Evolutionary conservation across 2,888 invertebrate genomes (phyloP), one percentile per base, ranked within the genome.

Genomic region (Taphrorychus bicolor): DNA sequence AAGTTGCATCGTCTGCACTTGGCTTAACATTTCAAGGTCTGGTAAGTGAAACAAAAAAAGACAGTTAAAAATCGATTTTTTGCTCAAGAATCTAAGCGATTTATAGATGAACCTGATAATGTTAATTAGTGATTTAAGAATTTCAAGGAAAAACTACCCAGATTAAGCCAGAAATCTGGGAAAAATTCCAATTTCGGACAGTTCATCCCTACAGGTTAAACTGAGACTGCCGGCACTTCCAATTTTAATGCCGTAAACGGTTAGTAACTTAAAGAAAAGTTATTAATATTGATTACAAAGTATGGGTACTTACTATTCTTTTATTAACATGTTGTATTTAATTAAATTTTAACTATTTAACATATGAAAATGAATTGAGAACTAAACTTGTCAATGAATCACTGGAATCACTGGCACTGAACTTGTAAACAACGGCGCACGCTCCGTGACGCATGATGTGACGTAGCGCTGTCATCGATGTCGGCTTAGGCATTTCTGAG

Each of bases 301-400:
- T 9, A 17, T 17, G 17, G 9, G 42, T 85, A 89, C 89, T 88
- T 82, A 89, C 89, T 85, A 89, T 87, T 89, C 89, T 85, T 89
- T 89, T 83, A 89, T 89, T 84, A 88, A 85, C 89, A 89, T 89
- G 81, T 82, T 87, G 84, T 81, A 76, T 81, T 80, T 81, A 57
- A 59, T 60, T 66, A 66, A 71, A 59, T 67, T 73, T 72, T 70
- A 72, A 69, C 71, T 73, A 73, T 59, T 71, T 70, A 70, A 73
- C 73, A 73, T 71, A 65, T 71, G 71, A 74, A 73, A 72, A 65
- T 78, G 80, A 80, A 80, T 79, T 74, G 76, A 75, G 77, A 75
- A 84, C 51, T 21, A 51, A 51, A 51, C 51, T 51, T 19, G 51
- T 51, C 21, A 51, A 51, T 51, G 51, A 51, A 45, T 45, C 45